phyloP scores from a whole-genome alignment of 2,113 vertebrate species.

The Oryzias javanicus region DNA sequence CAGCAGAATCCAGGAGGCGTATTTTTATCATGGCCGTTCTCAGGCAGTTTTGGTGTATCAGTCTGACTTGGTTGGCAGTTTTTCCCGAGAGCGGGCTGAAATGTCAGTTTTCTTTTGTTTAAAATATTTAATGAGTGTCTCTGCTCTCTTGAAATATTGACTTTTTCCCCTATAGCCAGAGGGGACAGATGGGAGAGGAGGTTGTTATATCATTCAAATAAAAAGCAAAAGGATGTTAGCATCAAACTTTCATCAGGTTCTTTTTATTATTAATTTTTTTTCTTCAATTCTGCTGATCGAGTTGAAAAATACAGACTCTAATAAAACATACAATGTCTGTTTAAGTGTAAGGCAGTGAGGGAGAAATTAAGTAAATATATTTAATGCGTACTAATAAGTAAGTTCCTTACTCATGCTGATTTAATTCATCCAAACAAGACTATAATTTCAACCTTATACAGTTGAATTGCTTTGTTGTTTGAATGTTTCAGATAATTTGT shows the following conservation, averaged over 20 bases:
- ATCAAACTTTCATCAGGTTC: conserved; percentile 69
- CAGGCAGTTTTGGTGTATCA: no score
- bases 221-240: conserved; percentile 73
- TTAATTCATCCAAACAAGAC: no score
- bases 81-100: conserved; percentile 12
- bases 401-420: no score
- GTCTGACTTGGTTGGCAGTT: neutral
- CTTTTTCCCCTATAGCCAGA: conserved; percentile 55
- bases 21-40: neutral
- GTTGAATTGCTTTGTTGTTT: no score
- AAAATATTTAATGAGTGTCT: conserved; percentile 74
- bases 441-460: no score
- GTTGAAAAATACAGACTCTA: neutral
- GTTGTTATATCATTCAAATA: conserved; percentile 57
- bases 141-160: conserved; percentile 72
- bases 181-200: conserved; percentile 43
- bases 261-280: conserved; percentile 55
- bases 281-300: conserved; percentile 37
- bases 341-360: neutral
- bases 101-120: conserved; percentile 66
- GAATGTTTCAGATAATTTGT: no score
- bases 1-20: conserved; percentile 2
- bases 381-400: no score
- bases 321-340: neutral
- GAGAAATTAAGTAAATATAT: no score